Percentiles rank a stretch among this genome's conserved stretches.
phyloP scores from a whole-genome alignment of 2,888 invertebrate species.

The Sphaerophoria rueppellii region DNA sequence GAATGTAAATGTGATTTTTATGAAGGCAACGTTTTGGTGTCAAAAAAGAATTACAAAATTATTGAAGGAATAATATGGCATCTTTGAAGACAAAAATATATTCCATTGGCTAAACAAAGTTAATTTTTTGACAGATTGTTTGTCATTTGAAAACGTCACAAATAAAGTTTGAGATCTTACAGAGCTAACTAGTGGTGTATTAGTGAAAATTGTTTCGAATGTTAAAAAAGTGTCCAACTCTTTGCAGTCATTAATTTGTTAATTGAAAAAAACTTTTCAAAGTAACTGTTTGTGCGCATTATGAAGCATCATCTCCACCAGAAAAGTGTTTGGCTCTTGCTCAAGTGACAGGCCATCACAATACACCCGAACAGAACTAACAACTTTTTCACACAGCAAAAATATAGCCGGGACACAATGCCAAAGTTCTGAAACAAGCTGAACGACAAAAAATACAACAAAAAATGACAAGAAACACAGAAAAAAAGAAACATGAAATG shows the following conservation, averaged over 20 bases:
- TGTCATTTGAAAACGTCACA: too few species aligned
- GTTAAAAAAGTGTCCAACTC: too few species aligned
- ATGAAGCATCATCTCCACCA: neutral
- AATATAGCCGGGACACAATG: conserved; percentile 48
- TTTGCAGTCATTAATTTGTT: neutral
- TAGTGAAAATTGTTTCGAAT: too few species aligned
- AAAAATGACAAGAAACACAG: conserved; percentile 40
- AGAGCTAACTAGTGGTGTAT: too few species aligned
- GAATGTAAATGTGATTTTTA: too few species aligned
- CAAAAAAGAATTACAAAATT: too few species aligned
- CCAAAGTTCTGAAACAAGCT: conserved; percentile 61
- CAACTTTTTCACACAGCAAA: conserved; percentile 48
- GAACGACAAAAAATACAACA: conserved; percentile 47
- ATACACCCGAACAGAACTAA: conserved; percentile 65
- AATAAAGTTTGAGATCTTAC: too few species aligned
- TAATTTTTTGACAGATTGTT: too few species aligned
- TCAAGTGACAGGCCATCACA: conserved; percentile 66
- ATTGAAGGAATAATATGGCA: too few species aligned
- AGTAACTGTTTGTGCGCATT: neutral
- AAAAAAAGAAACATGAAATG: conserved; percentile 14
- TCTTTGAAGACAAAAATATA: too few species aligned
- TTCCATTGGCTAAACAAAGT: too few species aligned
- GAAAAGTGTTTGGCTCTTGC: conserved; percentile 44
- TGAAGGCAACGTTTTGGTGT: too few species aligned
- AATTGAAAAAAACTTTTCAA: neutral